These are phyloP conservation scores for Enteromius afrohamiltoni DNA, from an alignment of 2,797 vertebrate genomes.

Conservation along the genomic window DNA sequence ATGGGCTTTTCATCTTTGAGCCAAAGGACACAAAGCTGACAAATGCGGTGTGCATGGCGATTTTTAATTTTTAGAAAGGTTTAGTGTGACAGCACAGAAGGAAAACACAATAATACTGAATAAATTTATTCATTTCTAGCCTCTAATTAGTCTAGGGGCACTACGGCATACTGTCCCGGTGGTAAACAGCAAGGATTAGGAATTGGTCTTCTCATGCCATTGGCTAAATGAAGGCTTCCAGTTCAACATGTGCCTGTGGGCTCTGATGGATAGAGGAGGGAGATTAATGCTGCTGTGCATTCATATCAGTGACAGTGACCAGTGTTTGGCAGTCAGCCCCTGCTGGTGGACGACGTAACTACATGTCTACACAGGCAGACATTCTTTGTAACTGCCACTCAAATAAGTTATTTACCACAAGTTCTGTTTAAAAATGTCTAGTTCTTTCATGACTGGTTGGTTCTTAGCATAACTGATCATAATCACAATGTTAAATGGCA, in stretches of 20 bases:
- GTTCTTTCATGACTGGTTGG: not conserved
- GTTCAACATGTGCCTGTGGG: conserved; percentile 4
- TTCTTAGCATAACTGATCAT: not conserved
- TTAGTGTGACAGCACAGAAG: conserved; percentile 18
- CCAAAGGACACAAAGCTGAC: conserved; percentile 49
- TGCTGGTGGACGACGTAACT: not conserved
- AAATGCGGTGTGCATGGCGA: not conserved
- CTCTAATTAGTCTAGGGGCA: conserved; percentile 38
- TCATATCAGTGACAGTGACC: not conserved
- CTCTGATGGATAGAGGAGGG: not conserved
- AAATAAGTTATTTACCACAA: not conserved
- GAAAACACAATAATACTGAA: conserved; percentile 9
- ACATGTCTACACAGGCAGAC: not conserved
- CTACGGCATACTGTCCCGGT: not conserved
- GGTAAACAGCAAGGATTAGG: conserved; percentile 32
- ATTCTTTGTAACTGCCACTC: not conserved
- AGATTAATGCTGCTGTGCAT: not conserved
- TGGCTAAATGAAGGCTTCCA: conserved; percentile 19
- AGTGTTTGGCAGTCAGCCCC: not conserved
- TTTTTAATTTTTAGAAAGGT: conserved; percentile 5
- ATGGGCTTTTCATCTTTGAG: conserved; percentile 47
- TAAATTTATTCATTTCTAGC: conserved; percentile 30
- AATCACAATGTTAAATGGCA: not conserved
- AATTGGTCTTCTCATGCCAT: not conserved
- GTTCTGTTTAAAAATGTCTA: not conserved